Evolutionary conservation across 2,113 vertebrate genomes (phyloP), one percentile per base, ranked within the genome.

Genomic region (Ctenomys sociabilis): DNA sequence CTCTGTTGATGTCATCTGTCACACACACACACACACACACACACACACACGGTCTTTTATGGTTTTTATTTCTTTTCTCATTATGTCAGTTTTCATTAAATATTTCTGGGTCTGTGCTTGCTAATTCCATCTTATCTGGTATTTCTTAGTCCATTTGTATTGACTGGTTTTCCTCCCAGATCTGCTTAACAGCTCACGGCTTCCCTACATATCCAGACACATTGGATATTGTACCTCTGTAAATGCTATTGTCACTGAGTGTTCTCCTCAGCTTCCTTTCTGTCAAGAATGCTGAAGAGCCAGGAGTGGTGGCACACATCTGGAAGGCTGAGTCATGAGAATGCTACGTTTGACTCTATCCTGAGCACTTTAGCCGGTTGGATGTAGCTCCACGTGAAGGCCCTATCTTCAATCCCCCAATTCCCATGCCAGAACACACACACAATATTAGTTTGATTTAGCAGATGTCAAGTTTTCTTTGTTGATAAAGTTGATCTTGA

Each of bases 401-500:
- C 4, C 72, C 37, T 43, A 73, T 21, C 37, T 73, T 73, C 35
- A 40, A 26, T 73, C 37, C 9, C 40, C 40, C 6, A 45, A 10
- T 13, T 26, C 37, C 72, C 16, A 14, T 5, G 3, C 37, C 40
- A 2, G 22, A 1, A 37, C 10, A 40, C 11, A 22, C 70, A 22
- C 70, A 72, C 28, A 11, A 26, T 12, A 17, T 7, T 40, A 17
- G 40, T 40, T 49, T 5, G 75, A 66, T 40, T 35, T 35, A 52
- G 37, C 54, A 61, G 70, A 22, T 1, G 22, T 63, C 6, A 7
- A 37, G 26, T 26, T 21, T 26, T 21, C 22, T 61, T 45, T 59
- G 16, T 1, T 16, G 70, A 40, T 24, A 14, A 1, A 11, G 1
- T 7, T 14, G 0, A 7, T 32, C 37, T 35, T 73, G n/a, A n/a